Percentiles rank a stretch among this genome's conserved stretches.
Conservation (phyloP, 2,113 vertebrate species). For the Myotis yumanensis region DNA sequence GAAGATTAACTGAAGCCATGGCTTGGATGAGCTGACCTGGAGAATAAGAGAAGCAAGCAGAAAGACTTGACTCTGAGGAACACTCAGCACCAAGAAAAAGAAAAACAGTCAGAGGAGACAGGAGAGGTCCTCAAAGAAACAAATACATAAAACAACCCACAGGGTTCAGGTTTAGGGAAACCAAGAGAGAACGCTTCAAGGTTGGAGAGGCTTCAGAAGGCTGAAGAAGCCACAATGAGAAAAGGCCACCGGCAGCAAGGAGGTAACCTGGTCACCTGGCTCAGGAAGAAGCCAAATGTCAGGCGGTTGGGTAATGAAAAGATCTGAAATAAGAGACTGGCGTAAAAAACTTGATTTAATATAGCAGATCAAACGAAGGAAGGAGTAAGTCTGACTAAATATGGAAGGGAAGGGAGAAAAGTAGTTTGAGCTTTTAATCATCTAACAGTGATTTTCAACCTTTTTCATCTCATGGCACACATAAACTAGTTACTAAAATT, state of each 20-base stretch:
- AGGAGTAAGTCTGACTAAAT: background rate
- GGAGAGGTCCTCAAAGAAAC: background rate
- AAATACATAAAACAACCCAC: background rate
- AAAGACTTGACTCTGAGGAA: background rate
- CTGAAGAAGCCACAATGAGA: background rate
- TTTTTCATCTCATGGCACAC: background rate
- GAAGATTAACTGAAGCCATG: background rate
- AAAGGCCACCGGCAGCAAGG: background rate
- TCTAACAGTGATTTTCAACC: background rate
- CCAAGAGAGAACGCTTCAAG: background rate
- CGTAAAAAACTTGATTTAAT: constrained; percentile 22
- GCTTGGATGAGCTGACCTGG: background rate
- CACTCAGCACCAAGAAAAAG: background rate
- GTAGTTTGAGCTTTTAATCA: background rate
- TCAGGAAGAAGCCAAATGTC: background rate
- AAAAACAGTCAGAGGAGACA: background rate
- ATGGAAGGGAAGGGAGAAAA: background rate
- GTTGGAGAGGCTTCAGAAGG: background rate
- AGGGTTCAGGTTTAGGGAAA: background rate
- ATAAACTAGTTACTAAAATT: background rate
- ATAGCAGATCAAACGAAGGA: background rate
- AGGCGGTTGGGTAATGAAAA: background rate
- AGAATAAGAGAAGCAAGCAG: background rate
- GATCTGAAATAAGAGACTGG: background rate
- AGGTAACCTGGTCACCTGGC: background rate